Evolutionary conservation across 2,113 vertebrate genomes (phyloP).

Genomic region (Macroglossus sobrinus): DNA sequence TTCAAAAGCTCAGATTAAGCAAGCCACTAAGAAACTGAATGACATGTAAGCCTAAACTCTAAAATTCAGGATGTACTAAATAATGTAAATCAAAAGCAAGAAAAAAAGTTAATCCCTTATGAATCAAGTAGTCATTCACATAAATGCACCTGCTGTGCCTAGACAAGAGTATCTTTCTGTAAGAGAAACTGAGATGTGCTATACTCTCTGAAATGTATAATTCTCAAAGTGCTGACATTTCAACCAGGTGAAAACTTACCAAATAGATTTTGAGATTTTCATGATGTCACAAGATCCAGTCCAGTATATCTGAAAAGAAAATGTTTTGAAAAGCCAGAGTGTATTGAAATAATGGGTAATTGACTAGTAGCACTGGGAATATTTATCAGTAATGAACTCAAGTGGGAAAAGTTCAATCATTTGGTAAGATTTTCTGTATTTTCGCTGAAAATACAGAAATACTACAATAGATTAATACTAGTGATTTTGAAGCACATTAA

Average conservation of each 20-base stretch:
- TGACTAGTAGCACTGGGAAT: not conserved
- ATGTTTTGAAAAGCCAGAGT: conserved; percentile 6
- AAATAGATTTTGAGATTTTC: conserved; percentile 18
- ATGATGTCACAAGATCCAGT: not conserved
- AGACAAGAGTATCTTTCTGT: not conserved
- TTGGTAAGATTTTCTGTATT: not conserved
- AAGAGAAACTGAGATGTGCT: not conserved
- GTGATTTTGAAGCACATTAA: conserved; percentile 16
- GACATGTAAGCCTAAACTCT: not conserved
- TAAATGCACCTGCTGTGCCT: conserved; percentile 43
- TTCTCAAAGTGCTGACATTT: not conserved
- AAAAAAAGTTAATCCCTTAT: not conserved
- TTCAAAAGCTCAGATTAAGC: conserved; percentile 43
- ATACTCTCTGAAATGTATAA: not conserved
- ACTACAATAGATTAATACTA: not conserved
- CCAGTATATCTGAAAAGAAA: not conserved
- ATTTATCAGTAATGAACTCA: not conserved
- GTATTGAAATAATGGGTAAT: not conserved
- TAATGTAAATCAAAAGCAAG: conserved; percentile 1
- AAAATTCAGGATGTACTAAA: not conserved
- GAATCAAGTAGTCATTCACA: not conserved
- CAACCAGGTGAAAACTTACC: not conserved
- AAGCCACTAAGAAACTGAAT: not conserved
- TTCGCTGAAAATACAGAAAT: conserved; percentile 15
- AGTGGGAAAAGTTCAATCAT: not conserved